Conservation (phyloP, 2,888 invertebrate species). For the Timandra comae region DNA sequence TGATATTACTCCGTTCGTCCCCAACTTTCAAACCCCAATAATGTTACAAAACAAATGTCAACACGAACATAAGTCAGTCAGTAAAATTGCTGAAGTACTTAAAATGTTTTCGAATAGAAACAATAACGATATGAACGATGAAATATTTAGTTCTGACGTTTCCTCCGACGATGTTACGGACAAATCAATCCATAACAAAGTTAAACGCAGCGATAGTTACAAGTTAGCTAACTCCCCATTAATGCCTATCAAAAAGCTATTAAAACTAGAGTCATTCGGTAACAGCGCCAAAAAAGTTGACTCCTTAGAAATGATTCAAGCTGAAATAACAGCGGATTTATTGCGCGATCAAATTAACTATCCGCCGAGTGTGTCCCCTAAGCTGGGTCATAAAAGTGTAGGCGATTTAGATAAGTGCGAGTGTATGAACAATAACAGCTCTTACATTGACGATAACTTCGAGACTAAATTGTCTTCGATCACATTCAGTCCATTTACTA, state of each 20-base stretch:
- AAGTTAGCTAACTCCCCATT: constrained; percentile 86
- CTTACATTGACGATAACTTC: constrained; percentile 48
- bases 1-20: constrained; percentile 61
- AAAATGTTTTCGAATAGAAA: constrained; percentile 64
- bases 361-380: constrained; percentile 80
- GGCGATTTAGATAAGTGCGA: constrained; percentile 52
- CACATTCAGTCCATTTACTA: constrained; percentile 62
- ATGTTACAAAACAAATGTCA: constrained; percentile 57
- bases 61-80: constrained; percentile 44
- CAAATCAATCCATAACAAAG: constrained; percentile 60
- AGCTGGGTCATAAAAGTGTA: constrained; percentile 52
- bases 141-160: constrained; percentile 25
- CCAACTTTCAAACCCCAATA: constrained; percentile 66
- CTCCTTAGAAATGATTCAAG: constrained; percentile 76
- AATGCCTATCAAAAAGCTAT: constrained; percentile 79
- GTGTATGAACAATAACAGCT: constrained; percentile 40
- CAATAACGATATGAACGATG: constrained; percentile 35
- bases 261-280: constrained; percentile 69
- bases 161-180: constrained; percentile 29
- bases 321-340: constrained; percentile 78
- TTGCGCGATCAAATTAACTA: constrained; percentile 83
- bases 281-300: constrained; percentile 62
- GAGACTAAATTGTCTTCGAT: constrained; percentile 58
- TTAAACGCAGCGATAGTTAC: constrained; percentile 91
- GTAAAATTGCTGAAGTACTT: constrained; percentile 64